Evolutionary conservation across 2,888 invertebrate genomes (phyloP).

Genomic region (Xylota segnis): DNA sequence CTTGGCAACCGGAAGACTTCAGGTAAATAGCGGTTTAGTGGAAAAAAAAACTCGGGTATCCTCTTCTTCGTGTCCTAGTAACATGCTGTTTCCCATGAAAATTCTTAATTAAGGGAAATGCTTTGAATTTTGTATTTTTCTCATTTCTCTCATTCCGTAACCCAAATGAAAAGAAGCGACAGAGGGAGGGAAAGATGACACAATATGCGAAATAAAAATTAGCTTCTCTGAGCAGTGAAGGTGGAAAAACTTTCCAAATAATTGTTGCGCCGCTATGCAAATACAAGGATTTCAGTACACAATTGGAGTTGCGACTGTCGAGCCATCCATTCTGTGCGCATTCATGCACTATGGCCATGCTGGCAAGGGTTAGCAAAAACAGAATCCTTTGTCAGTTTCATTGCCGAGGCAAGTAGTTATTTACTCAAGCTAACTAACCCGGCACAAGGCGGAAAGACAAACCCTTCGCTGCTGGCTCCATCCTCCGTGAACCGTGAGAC

Average conservation of each 20-base stretch:
- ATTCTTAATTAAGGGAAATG: slow-evolving; percentile 70
- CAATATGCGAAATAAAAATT: slow-evolving; percentile 62
- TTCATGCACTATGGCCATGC: slow-evolving; percentile 44
- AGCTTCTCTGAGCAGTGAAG: slow-evolving; percentile 55
- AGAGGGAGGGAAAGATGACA: slow-evolving; percentile 6
- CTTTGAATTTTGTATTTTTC: slow-evolving; percentile 53
- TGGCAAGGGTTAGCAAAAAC: slow-evolving; percentile 59
- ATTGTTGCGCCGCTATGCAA: slow-evolving; percentile 66
- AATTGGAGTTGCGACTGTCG: slow-evolving; percentile 55
- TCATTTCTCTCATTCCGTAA: slow-evolving; percentile 23
- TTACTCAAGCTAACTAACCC: slow-evolving; percentile 69
- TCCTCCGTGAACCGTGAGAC: slow-evolving; percentile 46
- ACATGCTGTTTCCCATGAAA: slow-evolving; percentile 67
- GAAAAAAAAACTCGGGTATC: slow-evolving; percentile 39
- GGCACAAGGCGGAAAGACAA: slow-evolving; percentile 57
- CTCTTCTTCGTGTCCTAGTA: slow-evolving; percentile 52
- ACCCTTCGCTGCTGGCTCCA: slow-evolving; percentile 27
- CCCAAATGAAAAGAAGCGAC: slow-evolving; percentile 2
- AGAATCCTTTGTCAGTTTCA: slow-evolving; percentile 66
- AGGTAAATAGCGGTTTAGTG: slow-evolving; percentile 60
- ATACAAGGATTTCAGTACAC: slow-evolving; percentile 54
- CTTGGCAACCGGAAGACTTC: slow-evolving; percentile 54
- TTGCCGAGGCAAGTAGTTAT: slow-evolving; percentile 72
- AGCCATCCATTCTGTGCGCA: slow-evolving; percentile 23
- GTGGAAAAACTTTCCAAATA: slow-evolving; percentile 68